Percentiles rank a stretch among this genome's conserved stretches.
These are phyloP conservation scores for Scotopteryx bipunctaria DNA, from an alignment of 2,888 invertebrate genomes.

Conservation along the genomic window DNA sequence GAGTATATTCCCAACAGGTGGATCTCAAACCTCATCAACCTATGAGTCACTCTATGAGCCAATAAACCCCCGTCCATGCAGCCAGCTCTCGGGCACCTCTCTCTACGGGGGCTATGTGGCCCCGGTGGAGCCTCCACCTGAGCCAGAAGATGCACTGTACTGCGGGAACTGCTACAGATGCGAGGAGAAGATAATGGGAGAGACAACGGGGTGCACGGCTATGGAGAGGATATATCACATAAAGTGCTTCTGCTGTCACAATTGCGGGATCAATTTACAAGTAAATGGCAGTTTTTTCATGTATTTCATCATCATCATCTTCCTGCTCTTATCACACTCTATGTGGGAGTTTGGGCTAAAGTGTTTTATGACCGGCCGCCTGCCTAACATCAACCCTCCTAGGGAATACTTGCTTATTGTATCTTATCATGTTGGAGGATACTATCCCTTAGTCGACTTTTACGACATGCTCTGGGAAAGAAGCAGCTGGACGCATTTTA, in stretches of 20 bases:
- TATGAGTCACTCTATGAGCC: slow-evolving; percentile 87
- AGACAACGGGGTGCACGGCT: slow-evolving; percentile 98
- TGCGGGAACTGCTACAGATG: slow-evolving; percentile 97
- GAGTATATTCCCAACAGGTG: slow-evolving; percentile 38
- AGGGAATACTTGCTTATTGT: too few species aligned
- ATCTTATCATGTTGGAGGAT: too few species aligned
- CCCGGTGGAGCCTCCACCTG: slow-evolving; percentile 92
- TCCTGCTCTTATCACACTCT: too few species aligned
- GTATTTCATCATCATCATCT: too few species aligned
- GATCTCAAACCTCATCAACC: slow-evolving; percentile 85
- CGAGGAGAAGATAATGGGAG: slow-evolving; percentile 95
- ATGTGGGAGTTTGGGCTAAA: too few species aligned
- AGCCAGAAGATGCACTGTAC: slow-evolving; percentile 86
- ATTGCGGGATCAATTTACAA: slow-evolving; percentile 92
- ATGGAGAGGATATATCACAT: slow-evolving; percentile 99
- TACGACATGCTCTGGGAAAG: too few species aligned
- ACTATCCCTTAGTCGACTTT: too few species aligned
- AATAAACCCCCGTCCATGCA: slow-evolving; percentile 84
- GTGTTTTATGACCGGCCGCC: too few species aligned
- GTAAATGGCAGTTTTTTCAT: too few species aligned
- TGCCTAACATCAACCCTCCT: too few species aligned
- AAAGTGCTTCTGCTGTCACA: slow-evolving; percentile 96
- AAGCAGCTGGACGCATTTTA: too few species aligned
- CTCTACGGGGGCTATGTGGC: slow-evolving; percentile 86
- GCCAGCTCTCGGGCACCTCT: slow-evolving; percentile 84